phyloP scores from a whole-genome alignment of 53 echinoderm and acorn worm genomes.

The Paracentrotus lividus region DNA sequence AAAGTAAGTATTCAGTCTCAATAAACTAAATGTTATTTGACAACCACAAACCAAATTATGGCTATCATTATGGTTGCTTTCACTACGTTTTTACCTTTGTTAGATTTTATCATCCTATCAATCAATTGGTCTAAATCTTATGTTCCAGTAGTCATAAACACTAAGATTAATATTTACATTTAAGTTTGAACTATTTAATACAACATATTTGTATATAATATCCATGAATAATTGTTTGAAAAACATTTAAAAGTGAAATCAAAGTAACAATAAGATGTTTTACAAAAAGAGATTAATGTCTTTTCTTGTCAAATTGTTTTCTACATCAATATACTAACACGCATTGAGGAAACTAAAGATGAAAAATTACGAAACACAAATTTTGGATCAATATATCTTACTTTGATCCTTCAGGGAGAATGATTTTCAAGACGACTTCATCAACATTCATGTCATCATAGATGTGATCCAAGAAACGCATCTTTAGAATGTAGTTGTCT shows the following conservation, averaged over 20 bases:
- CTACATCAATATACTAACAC: no score
- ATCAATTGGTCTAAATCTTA: no score
- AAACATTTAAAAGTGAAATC: no score
- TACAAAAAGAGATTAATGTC: no score
- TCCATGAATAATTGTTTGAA: background rate
- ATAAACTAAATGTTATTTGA: background rate
- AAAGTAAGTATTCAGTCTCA: background rate
- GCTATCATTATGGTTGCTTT: background rate
- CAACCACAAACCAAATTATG: background rate
- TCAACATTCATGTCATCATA: slow-evolving; percentile 97
- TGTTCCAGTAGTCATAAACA: background rate
- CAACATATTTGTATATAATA: background rate
- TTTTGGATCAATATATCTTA: slow-evolving; percentile 70
- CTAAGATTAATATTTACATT: background rate
- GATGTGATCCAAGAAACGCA: slow-evolving; percentile 97
- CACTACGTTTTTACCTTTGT: background rate
- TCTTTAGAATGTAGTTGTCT: slow-evolving; percentile 88
- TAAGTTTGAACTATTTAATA: background rate
- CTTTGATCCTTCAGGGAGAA: slow-evolving; percentile 97
- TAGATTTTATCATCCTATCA: background rate
- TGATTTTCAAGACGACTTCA: slow-evolving; percentile 88
- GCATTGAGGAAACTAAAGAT: no score
- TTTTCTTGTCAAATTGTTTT: no score
- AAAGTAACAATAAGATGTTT: no score
- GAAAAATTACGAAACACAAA: no score